phyloP scores from a whole-genome alignment of 2,888 invertebrate genomes.

The Gortyna flavago region DNA sequence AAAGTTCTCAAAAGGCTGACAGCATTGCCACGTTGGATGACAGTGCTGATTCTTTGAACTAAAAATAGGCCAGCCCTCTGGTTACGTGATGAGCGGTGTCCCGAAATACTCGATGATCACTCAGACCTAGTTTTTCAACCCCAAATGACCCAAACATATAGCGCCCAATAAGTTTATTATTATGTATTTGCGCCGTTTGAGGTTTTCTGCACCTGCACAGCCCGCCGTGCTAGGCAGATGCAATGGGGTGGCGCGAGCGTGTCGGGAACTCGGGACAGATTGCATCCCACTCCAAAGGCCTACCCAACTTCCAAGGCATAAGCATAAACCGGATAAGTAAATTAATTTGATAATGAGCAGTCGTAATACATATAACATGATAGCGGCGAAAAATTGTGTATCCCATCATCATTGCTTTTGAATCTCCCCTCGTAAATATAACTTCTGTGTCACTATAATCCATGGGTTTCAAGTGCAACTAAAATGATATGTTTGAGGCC shows the following conservation, averaged over 20 bases:
- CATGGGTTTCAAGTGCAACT: constrained; percentile 1
- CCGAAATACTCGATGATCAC: not conserved
- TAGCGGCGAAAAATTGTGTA: not conserved
- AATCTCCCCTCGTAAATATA: not conserved
- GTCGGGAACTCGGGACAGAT: not conserved
- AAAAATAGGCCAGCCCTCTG: not conserved
- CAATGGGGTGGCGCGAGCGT: not conserved
- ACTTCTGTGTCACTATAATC: constrained; percentile 17
- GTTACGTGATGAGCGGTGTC: not conserved
- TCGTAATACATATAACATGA: not conserved
- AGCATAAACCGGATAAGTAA: not conserved
- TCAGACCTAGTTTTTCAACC: no score
- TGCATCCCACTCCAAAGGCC: not conserved
- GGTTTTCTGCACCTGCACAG: not conserved
- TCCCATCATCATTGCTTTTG: not conserved
- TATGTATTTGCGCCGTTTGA: not conserved
- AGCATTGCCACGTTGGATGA: not conserved
- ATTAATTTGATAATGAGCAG: not conserved
- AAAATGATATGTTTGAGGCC: constrained; percentile 13
- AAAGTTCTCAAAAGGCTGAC: not conserved
- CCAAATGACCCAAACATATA: no score
- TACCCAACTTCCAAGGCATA: not conserved
- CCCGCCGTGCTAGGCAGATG: not conserved
- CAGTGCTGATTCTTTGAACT: not conserved
- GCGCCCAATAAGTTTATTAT: not conserved